A percentile compares a stretch with the other conserved stretches of the same genome.
Evolutionary conservation across 2,888 invertebrate genomes (phyloP).

Genomic region (Slavum lentiscoides): DNA sequence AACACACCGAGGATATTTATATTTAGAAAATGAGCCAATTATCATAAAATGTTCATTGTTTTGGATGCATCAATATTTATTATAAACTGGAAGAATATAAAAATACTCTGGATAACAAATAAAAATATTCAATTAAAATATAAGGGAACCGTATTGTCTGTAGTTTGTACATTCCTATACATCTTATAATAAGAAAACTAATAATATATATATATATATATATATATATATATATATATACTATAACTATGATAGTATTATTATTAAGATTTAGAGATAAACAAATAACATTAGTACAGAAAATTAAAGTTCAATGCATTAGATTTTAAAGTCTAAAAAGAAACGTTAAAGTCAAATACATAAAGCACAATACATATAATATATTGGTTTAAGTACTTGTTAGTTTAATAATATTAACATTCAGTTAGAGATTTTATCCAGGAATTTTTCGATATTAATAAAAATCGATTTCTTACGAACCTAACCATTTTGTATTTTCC

Average conservation of each 20-base stretch:
- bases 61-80: background rate
- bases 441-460: background rate
- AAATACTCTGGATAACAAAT: slow-evolving; percentile 30
- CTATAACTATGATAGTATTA: too few species aligned
- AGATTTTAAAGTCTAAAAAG: background rate
- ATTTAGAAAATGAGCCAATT: slow-evolving; percentile 17
- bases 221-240: too few species aligned
- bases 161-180: slow-evolving; percentile 9
- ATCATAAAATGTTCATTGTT: slow-evolving; percentile 11
- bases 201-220: background rate
- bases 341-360: slow-evolving; percentile 13
- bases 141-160: slow-evolving; percentile 26
- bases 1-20: slow-evolving; percentile 7
- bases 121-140: slow-evolving; percentile 29
- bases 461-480: too few species aligned
- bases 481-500: too few species aligned
- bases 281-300: slow-evolving; percentile 8
- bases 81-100: slow-evolving; percentile 38
- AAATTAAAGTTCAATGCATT: background rate
- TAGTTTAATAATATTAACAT: background rate
- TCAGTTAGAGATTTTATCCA: background rate
- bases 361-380: background rate
- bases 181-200: slow-evolving; percentile 18
- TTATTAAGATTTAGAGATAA: slow-evolving; percentile 7
- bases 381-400: background rate